Evolutionary conservation across 2,113 vertebrate species (phyloP), one percentile per base, ranked within the genome.

Genomic region (Ciconia boyciana): DNA sequence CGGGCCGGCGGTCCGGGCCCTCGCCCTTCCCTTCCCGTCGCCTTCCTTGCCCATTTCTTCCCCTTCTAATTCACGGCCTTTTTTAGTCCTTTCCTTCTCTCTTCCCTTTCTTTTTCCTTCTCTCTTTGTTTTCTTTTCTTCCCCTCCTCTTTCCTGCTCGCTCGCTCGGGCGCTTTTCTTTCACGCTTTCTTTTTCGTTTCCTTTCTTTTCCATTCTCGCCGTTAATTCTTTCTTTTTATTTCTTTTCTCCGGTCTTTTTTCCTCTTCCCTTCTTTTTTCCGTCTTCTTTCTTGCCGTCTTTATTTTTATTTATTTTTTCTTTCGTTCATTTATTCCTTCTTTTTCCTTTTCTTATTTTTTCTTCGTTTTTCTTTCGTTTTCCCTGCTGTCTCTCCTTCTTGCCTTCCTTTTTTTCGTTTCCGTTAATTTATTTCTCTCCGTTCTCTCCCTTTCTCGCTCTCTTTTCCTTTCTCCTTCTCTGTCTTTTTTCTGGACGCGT

Each of bases 41-140:
- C 52, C 52, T 70, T 32, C 36, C 54, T 41, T 19, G 46, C 60
- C 19, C 20, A 0, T 48, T 71, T 79, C n/a, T 62, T 25, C 15
- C 15, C 26, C 14, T 57, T 57, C 28, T 10, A 32, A 46, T 65
- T 39, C 11, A 17, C 13, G 10, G 41, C 64, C 8, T 11, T 34
- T 89, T 91, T 43, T 4, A 4, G 79, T 74, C 41, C 29, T 58
- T 62, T 58, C 51, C 29, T 82, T 61, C 32, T 25, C 48, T 54
- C 57, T 76, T 82, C 24, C 16, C 18, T 49, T 87, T 7, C 20
- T 39, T 39, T 41, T n/a, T 7, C 13, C 43, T 52, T 21, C 39
- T 20, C 5, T 60, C 91, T 94, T 95, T 93, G 87, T 89, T 87
- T 89, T 83, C n/a, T 55, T 76, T 71, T 41, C 6, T 36, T 54